Evolutionary conservation across 2,888 invertebrate species (phyloP).

Genomic region (Baronia brevicornis): DNA sequence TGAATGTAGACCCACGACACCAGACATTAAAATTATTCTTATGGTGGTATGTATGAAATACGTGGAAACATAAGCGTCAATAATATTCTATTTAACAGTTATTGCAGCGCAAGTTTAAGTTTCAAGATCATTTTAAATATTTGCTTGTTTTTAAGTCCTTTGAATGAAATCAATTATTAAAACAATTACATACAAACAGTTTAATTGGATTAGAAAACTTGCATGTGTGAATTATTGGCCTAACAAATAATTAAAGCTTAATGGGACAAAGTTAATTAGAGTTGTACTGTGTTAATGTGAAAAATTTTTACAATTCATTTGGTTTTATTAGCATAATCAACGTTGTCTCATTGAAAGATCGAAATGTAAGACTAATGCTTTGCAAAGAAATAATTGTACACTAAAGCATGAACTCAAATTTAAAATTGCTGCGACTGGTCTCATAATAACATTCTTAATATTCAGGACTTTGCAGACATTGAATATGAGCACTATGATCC

Average conservation of each 20-base stretch:
- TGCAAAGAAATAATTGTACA: slow-evolving; percentile 29
- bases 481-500: slow-evolving; percentile 49
- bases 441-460: slow-evolving; percentile 52
- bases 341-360: slow-evolving; percentile 32
- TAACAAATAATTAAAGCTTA: slow-evolving; percentile 10
- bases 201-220: slow-evolving; percentile 2
- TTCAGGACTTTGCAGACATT: slow-evolving; percentile 56
- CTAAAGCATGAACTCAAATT: slow-evolving; percentile 41
- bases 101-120: slow-evolving; percentile 4
- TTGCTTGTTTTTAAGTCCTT: no score
- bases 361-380: slow-evolving; percentile 43
- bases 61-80: slow-evolving; percentile 4
- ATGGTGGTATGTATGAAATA: slow-evolving; percentile 52
- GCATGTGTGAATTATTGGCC: slow-evolving; percentile 6
- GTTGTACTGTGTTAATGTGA: background rate
- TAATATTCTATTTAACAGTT: slow-evolving; percentile 6
- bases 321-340: slow-evolving; percentile 17
- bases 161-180: background rate
- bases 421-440: slow-evolving; percentile 29
- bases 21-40: slow-evolving; percentile 53
- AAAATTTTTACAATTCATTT: no score
- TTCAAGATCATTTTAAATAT: background rate
- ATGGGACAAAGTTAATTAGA: slow-evolving; percentile 26
- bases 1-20: slow-evolving; percentile 65
- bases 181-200: background rate